phyloP scores from a whole-genome alignment of 2,797 vertebrate genomes.

The Lepilemur septentrionalis region DNA sequence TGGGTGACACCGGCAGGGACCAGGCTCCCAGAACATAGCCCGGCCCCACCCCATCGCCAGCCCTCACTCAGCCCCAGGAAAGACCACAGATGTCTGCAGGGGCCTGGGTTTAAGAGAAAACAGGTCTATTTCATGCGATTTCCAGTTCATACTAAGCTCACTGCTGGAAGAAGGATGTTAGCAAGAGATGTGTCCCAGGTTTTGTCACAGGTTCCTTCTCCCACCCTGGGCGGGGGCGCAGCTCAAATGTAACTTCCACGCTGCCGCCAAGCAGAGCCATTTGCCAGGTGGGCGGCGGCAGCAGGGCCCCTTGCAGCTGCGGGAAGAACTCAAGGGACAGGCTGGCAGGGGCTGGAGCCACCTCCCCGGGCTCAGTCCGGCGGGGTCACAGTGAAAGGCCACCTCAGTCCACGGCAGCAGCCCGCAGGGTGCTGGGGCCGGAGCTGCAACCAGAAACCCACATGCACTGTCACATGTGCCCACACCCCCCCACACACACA shows the following conservation, averaged over 20 bases:
- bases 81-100: background rate
- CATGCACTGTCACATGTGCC: background rate
- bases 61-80: background rate
- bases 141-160: conserved; percentile 71
- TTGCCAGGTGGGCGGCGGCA: conserved; percentile 55
- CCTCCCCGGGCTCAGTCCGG: background rate
- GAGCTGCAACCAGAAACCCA: background rate
- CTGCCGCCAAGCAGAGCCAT: conserved; percentile 60
- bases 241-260: conserved; percentile 42
- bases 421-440: background rate
- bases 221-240: conserved; percentile 8
- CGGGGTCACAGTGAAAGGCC: background rate
- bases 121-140: conserved; percentile 76
- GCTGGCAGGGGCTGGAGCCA: background rate
- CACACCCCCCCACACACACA: background rate
- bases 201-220: background rate
- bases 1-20: background rate
- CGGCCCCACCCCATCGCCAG: background rate
- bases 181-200: conserved; percentile 69
- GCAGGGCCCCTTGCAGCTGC: background rate
- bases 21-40: background rate
- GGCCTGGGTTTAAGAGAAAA: conserved; percentile 56
- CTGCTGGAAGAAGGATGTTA: conserved; percentile 72
- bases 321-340: background rate
- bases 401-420: background rate